Percentiles rank a stretch among this genome's conserved stretches.
phyloP scores from a whole-genome alignment of 2,888 invertebrate genomes.

The Pollenia amentaria region DNA sequence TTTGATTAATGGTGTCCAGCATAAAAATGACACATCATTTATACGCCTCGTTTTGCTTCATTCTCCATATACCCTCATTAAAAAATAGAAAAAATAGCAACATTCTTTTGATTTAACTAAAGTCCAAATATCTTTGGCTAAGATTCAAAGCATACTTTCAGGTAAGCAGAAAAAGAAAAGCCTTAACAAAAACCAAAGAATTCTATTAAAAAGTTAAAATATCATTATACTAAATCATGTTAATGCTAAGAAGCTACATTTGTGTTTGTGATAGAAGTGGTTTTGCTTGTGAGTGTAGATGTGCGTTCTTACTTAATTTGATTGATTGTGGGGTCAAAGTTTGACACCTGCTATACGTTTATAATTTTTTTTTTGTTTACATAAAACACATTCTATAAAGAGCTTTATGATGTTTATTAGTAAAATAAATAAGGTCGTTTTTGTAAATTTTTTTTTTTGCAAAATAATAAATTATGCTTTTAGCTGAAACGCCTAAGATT shows the following conservation, averaged over 20 bases:
- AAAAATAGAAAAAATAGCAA: neutral
- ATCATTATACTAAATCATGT: conserved; percentile 67
- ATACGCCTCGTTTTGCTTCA: conserved; percentile 75
- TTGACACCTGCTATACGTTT: conserved; percentile 55
- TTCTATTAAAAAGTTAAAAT: conserved; percentile 67
- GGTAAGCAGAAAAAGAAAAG: neutral
- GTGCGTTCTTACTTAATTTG: conserved; percentile 60
- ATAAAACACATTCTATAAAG: conserved; percentile 54
- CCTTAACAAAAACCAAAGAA: neutral
- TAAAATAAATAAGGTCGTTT: conserved; percentile 5
- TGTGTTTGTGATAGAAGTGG: neutral
- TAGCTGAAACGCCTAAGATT: neutral
- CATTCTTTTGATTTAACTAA: conserved; percentile 4
- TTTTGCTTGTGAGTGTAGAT: neutral
- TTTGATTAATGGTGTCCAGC: conserved; percentile 77
- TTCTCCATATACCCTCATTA: conserved; percentile 5
- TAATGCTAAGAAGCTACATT: conserved; percentile 55
- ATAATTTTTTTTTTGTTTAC: conserved; percentile 17
- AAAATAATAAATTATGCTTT: neutral
- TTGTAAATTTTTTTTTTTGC: neutral
- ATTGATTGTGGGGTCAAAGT: conserved; percentile 71
- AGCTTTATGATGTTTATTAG: conserved; percentile 63
- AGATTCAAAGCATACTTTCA: conserved; percentile 58
- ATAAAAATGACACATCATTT: conserved; percentile 75
- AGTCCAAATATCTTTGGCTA: conserved; percentile 29